phyloP scores from a whole-genome alignment of 2,888 invertebrate species.

The Spilarctia lutea region DNA sequence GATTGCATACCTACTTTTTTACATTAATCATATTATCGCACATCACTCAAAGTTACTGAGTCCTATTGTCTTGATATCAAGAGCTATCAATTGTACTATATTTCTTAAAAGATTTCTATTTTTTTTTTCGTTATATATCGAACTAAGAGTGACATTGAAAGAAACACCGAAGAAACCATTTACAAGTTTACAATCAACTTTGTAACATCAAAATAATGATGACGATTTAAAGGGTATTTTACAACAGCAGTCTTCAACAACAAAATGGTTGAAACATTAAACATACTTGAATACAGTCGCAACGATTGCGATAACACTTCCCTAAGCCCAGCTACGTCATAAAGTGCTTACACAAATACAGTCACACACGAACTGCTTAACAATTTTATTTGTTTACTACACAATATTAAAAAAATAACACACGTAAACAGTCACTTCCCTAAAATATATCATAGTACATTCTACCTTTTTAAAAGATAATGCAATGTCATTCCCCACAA shows the following conservation, averaged over 20 bases:
- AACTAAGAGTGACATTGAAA: not conserved
- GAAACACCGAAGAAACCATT: not conserved
- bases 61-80: too few relatives aligned
- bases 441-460: constrained; percentile 41
- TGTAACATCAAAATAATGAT: not conserved
- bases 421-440: constrained; percentile 27
- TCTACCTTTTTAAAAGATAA: constrained; percentile 34
- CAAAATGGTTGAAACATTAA: constrained; percentile 16
- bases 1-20: too few relatives aligned
- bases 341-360: constrained; percentile 37
- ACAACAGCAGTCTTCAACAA: not conserved
- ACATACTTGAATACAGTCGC: constrained; percentile 28
- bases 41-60: too few relatives aligned
- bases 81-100: too few relatives aligned
- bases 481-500: constrained; percentile 30
- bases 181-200: not conserved
- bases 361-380: constrained; percentile 33
- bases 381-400: constrained; percentile 41
- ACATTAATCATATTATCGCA: too few relatives aligned
- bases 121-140: not conserved
- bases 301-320: constrained; percentile 26
- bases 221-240: not conserved
- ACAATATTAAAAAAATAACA: constrained; percentile 16
- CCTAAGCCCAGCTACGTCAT: constrained; percentile 27
- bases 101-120: too few relatives aligned